Base-by-base conservation (phyloP, 1,140 invertebrate species). In the Drosophila kurseongensis region DNA sequence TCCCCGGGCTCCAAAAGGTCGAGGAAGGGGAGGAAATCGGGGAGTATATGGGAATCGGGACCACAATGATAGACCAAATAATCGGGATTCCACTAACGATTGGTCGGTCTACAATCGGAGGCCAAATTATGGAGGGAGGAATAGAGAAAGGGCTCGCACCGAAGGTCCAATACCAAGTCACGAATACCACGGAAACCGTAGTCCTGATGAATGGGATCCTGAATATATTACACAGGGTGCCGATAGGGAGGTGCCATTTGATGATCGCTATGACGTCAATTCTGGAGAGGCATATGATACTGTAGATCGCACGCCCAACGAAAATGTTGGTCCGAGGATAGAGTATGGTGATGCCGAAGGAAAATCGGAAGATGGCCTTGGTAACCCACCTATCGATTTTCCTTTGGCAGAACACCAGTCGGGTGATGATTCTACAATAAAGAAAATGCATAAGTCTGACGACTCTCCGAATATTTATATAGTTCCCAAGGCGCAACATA, bases 371-470 rank as follows among this genome's bases (percentile, higher is more conserved):
- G 16, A 1, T 61, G 29, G 8, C 7, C 5, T 16, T 14, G 55
- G 12, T 12, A 8, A 60, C 16, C 16, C 56, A 44, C 13, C 40
- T 36, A 4, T 35, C 60, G 16, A 42, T 35, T 62, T 58, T 58
- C 14, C 60, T 57, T 1, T 23, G 52, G 45, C 57, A 27, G 10
- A 50, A 4, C 10, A 38, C 13, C 16, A 13, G 13, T 13, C 44
- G 14, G 3, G 5, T n/a, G 4, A 10, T 35, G 8, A 12, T 27
- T 16, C 56, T 32, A 10, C 12, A n/a, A 23, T 7, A 4, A 40
- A 18, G 7, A 16, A 52, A 7, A 6, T 10, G n/a, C n/a, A 4
- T 2, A 35, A 16, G 14, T 12, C 13, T 13, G 16, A 12, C 1
- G 44, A 18, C 9, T 18, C 50, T 36, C 8, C 50, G 12, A 16